Conservation (phyloP, 30 jellyfish, hydroid and myxozoan genomes). For the Hydra vulgaris region DNA sequence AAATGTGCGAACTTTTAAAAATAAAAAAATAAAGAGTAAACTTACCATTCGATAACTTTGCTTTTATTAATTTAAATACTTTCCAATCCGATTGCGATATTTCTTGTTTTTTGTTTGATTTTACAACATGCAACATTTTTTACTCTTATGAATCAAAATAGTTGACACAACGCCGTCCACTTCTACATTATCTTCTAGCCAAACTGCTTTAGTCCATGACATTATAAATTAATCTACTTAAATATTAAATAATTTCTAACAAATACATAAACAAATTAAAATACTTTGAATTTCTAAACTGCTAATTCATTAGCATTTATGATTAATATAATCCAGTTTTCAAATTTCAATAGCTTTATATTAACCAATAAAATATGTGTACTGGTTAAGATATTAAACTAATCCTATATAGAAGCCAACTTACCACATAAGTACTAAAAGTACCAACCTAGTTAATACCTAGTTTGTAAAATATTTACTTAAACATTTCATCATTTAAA, state of each 20-base stretch:
- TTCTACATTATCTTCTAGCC: not conserved
- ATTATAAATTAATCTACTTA: not conserved
- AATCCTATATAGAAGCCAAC: too few relatives aligned
- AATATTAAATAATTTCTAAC: not conserved
- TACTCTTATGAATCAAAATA: not conserved
- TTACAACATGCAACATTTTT: not conserved
- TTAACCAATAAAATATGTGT: not conserved
- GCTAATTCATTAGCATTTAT: not conserved
- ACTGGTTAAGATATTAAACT: too few relatives aligned
- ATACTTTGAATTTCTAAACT: not conserved
- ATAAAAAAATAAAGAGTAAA: not conserved
- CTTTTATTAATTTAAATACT: not conserved
- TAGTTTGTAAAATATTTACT: too few relatives aligned
- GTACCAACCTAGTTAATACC: too few relatives aligned
- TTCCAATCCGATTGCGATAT: not conserved
- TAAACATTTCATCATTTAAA: too few relatives aligned
- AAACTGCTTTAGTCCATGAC: not conserved
- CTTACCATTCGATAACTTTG: not conserved
- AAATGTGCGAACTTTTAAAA: not conserved
- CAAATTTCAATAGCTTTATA: not conserved
- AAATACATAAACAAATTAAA: not conserved
- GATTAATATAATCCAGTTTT: not conserved
- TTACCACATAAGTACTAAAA: too few relatives aligned
- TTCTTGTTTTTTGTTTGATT: not conserved
- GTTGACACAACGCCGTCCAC: not conserved